Conservation (phyloP, 2,888 invertebrate species). For the Odontothrips loti region DNA sequence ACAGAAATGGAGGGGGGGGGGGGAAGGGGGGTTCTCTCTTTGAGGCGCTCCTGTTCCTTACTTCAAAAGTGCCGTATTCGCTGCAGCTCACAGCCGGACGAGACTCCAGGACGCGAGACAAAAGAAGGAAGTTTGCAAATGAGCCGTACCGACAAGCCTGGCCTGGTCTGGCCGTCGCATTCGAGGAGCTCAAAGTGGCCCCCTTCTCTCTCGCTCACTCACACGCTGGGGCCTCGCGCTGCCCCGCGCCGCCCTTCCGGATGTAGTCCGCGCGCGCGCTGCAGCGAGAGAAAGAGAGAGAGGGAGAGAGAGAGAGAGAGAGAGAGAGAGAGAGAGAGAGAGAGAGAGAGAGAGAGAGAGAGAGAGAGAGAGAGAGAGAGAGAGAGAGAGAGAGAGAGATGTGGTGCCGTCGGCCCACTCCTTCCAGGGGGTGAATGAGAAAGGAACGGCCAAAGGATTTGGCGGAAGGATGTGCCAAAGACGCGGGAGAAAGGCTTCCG, state of each 20-base stretch:
- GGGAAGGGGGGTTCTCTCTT: too few relatives aligned
- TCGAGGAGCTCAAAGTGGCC: neutral
- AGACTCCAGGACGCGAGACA: neutral
- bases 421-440: too few relatives aligned
- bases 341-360: neutral
- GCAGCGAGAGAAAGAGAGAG: neutral
- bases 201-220: too few relatives aligned
- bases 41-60: neutral
- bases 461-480: too few relatives aligned
- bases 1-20: too few relatives aligned
- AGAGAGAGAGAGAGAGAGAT: neutral
- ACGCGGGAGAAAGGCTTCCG: too few relatives aligned
- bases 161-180: neutral
- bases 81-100: neutral
- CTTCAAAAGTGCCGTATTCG: neutral
- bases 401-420: too few relatives aligned
- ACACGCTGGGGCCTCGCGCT: neutral
- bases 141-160: neutral
- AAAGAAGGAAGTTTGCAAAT: constrained; percentile 6
- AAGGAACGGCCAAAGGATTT: too few relatives aligned
- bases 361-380: constrained; percentile 1
- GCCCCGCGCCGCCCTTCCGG: neutral
- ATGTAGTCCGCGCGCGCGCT: neutral
- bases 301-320: neutral
- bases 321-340: neutral